These are phyloP conservation scores for Ophion costatus DNA, from an alignment of 2,888 invertebrate species.

Conservation along the genomic window DNA sequence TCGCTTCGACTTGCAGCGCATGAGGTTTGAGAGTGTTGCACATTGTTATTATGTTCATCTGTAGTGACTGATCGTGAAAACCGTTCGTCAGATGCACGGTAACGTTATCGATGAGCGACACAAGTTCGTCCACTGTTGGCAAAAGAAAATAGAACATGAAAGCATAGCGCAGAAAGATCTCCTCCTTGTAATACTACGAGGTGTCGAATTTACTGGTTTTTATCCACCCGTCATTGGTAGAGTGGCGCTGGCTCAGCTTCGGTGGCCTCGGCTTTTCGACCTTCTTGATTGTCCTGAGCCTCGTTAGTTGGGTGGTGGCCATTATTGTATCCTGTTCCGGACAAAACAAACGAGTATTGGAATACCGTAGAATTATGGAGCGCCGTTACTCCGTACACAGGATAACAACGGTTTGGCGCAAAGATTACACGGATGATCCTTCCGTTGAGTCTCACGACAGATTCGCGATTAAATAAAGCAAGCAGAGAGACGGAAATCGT, in stretches of 20 bases:
- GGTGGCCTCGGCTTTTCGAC: constrained; percentile 90
- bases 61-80: constrained; percentile 88
- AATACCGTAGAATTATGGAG: not conserved
- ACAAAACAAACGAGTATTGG: not conserved
- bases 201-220: constrained; percentile 75
- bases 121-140: constrained; percentile 88
- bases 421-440: not conserved
- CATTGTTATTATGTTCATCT: constrained; percentile 90
- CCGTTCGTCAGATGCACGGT: constrained; percentile 91
- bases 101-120: constrained; percentile 92
- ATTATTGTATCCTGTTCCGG: constrained; percentile 67
- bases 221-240: constrained; percentile 81
- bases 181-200: not conserved
- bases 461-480: not conserved
- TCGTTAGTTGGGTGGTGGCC: constrained; percentile 80
- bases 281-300: constrained; percentile 87
- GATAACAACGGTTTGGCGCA: not conserved
- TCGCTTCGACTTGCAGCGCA: constrained; percentile 91
- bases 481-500: not conserved
- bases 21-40: constrained; percentile 91
- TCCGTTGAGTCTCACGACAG: not conserved
- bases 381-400: not conserved
- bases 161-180: not conserved
- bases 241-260: constrained; percentile 83
- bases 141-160: constrained; percentile 23